Base-by-base conservation (phyloP, 2,797 vertebrate genomes). In the Knipowitschia caucasica region DNA sequence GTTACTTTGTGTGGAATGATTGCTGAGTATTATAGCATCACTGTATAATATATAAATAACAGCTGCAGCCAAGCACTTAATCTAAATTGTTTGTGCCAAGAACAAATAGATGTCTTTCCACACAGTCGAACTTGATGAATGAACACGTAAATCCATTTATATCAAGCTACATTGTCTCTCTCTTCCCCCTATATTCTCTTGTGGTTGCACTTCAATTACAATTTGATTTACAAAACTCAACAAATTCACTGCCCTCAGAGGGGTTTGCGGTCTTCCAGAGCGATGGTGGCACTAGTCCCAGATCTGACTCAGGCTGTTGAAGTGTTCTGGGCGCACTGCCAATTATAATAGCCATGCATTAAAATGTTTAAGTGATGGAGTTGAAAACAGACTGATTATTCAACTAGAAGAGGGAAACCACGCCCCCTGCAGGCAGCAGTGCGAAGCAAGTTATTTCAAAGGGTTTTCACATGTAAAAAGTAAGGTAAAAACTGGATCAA, bases 261-360 rank as follows among this genome's bases (percentile, higher is more conserved):
- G 25, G 61, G 58, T 62, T 54, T 65, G 34, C 53, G 66, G 42
- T 43, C 23, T 34, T 59, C 46, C 12, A 38, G 35, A 8, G 35
- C 9, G 56, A 12, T 73, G 62, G 49, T 72, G 73, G 62, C 66
- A 64, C 54, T 54, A 61, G 58, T 70, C 70, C 65, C 66, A 66
- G 54, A 62, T 38, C 12, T 47, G 46, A 31, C 31, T 5, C 21
- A 1, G 12, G 0, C 50, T 39, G 21, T 25, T 24, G 8, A 59
- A 42, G 21, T 27, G 47, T 42, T 23, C 52, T 47, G 0, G 0
- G 5, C 11, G 46, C 55, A 45, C 46, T 23, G 52, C 40, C 30
- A 62, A 21, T 42, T 35, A 5, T 11, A 45, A 50, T 8, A 14
- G 20, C 15, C 35, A 33, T 44, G 26, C 49, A 20, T 59, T 71